These are phyloP conservation scores for Eciton burchellii DNA, from an alignment of 1,140 invertebrate species.

Conservation along the genomic window DNA sequence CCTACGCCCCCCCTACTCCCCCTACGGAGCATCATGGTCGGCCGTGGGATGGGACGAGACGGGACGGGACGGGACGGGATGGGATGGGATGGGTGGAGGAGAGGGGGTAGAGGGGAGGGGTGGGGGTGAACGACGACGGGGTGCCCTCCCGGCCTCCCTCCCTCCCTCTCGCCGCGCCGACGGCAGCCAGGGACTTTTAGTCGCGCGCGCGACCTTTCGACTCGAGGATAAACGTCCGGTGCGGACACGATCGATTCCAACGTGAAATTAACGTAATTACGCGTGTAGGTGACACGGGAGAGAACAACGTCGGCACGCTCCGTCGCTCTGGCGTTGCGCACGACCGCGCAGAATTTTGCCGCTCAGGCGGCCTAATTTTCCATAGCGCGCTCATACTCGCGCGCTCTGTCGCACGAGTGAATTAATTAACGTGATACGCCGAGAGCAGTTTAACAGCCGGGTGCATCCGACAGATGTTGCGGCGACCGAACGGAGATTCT, in stretches of 20 bases:
- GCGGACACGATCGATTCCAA: conserved; percentile 65
- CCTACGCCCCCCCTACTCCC: no score
- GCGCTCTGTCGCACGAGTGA: background rate
- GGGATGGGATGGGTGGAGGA: no score
- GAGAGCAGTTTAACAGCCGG: background rate
- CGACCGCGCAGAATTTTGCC: conserved; percentile 7
- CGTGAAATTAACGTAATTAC: conserved; percentile 67
- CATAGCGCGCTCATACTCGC: background rate
- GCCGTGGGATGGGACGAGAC: no score
- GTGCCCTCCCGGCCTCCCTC: no score
- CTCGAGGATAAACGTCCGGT: conserved; percentile 40
- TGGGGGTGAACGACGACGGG: no score
- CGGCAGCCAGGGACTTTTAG: conserved; percentile 58
- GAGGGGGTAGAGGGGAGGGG: no score
- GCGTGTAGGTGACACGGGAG: background rate
- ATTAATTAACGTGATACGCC: background rate
- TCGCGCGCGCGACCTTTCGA: conserved; percentile 59
- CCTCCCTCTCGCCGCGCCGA: no score
- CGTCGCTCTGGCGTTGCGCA: background rate
- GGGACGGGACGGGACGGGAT: no score
- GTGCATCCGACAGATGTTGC: conserved; percentile 25
- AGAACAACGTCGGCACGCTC: conserved; percentile 1
- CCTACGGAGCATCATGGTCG: conserved; percentile 57
- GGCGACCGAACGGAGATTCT: conserved; percentile 4
- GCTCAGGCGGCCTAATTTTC: background rate